Base-by-base conservation (phyloP, 2,888 invertebrate genomes). In the Hypolimnas misippus region DNA sequence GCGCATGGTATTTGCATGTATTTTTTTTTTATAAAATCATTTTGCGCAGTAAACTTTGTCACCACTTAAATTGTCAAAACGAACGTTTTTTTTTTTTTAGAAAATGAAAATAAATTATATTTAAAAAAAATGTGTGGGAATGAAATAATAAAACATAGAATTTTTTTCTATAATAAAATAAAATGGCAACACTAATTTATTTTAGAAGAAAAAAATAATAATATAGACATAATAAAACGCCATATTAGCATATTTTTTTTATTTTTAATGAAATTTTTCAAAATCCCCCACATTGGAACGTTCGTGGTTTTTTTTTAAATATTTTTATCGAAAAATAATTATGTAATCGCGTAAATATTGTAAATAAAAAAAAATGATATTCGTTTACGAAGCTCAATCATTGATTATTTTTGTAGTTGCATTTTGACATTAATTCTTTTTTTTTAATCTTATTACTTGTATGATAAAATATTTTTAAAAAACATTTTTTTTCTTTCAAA, bases 311-410 rank as follows among this genome's bases (percentile, higher is more conserved):
- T 56, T 53, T 46, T 38, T 8, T 21, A 17, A 33, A 52, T 40
- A 51, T 14, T n/a, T 14, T 14, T 19, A 21, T 3, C 2, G 44
- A n/a, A 10, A 12, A 12, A 19, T 5, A 12, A 17, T 19, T 17
- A 42, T 0, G 42, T 54, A 44, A 60, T 58, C 61, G 65, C 65
- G 58, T 56, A 55, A 49, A 59, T 38, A 63, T 57, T 73, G 73
- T 72, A 72, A 72, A 70, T 69, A 68, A 67, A 53, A 57, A 46
- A 55, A 58, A 57, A 55, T 44, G 63, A 65, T 66, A 71, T 74
- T 69, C 66, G 67, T 66, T 59, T 12, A 44, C 44, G 62, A 65
- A 68, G 73, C 74, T 77, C 76, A 73, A 76, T 73, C 74, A 73
- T 65, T 51, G 61, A 38, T 57, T 59, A 54, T 35, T 60, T 65